A percentile compares a stretch with the other conserved stretches of the same genome.
Conservation (phyloP, 2,797 vertebrate genomes). For the Cyprinella venusta region DNA sequence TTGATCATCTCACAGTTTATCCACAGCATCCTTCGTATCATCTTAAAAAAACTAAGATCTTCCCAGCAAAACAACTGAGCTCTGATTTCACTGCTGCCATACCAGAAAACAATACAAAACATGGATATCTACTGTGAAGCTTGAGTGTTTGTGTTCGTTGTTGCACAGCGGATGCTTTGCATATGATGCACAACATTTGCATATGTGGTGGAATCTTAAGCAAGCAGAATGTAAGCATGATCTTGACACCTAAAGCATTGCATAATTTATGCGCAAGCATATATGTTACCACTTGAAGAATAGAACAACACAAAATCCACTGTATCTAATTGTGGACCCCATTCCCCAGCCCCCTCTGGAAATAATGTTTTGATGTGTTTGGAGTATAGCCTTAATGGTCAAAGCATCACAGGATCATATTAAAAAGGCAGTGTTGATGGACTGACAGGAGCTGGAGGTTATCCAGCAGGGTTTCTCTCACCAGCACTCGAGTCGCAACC, state of each 20-base stretch:
- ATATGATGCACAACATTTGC: slow-evolving; percentile 8
- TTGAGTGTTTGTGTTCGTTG: slow-evolving; percentile 4
- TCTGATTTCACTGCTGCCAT: not conserved
- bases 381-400: slow-evolving; percentile 57
- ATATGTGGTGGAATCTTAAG: slow-evolving; percentile 41
- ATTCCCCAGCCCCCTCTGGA: slow-evolving; percentile 54
- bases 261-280: slow-evolving; percentile 23
- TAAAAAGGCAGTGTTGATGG: slow-evolving; percentile 37
- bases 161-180: slow-evolving; percentile 6
- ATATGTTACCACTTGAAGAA: slow-evolving; percentile 49
- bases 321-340: slow-evolving; percentile 48
- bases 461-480: slow-evolving; percentile 41
- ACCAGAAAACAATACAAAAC: not conserved
- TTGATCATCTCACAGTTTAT: slow-evolving; percentile 24
- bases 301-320: slow-evolving; percentile 60
- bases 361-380: slow-evolving; percentile 63
- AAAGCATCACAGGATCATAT: slow-evolving; percentile 37
- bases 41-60: not conserved
- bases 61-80: not conserved
- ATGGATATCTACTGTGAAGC: not conserved
- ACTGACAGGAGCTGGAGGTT: slow-evolving; percentile 13
- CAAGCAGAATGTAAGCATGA: slow-evolving; percentile 52
- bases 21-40: slow-evolving; percentile 10
- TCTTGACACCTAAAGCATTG: slow-evolving; percentile 49
- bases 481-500: slow-evolving; percentile 54